phyloP scores from a whole-genome alignment of 2,113 vertebrate species.

The Stercorarius parasiticus region DNA sequence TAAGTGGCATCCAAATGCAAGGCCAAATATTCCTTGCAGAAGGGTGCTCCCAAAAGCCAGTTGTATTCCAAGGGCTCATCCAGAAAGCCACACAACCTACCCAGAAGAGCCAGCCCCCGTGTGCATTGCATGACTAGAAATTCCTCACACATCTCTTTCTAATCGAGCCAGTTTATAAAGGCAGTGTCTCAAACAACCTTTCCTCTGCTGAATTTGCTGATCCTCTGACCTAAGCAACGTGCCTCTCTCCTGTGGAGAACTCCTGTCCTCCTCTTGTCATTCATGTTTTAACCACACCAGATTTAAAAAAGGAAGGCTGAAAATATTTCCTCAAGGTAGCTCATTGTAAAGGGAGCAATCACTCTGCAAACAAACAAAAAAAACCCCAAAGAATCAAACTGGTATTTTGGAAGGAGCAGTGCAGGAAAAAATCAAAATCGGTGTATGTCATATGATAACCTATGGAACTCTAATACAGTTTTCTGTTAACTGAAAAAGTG shows the following conservation, averaged over 20 bases:
- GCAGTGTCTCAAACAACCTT: neutral
- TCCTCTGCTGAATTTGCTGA: neutral
- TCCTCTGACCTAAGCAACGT: neutral
- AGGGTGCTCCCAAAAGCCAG: neutral
- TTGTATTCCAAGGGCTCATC: neutral
- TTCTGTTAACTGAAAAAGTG: neutral
- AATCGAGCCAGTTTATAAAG: neutral
- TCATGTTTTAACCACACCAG: neutral
- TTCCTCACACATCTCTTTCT: neutral
- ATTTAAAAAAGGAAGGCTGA: neutral
- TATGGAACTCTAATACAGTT: neutral
- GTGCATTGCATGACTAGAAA: neutral
- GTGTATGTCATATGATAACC: neutral
- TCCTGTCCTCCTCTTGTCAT: neutral
- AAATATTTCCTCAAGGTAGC: neutral
- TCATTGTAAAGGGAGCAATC: neutral
- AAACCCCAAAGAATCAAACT: neutral
- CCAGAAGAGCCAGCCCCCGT: neutral
- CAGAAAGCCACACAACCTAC: neutral
- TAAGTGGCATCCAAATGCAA: neutral
- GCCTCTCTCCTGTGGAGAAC: neutral
- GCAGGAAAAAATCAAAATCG: neutral
- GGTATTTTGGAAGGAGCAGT: neutral
- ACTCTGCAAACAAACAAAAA: neutral
- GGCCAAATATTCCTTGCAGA: neutral